A percentile compares a stretch with the other conserved stretches of the same genome.
These are phyloP conservation scores for Zaprionus kolodkinae DNA, from an alignment of 1,140 invertebrate genomes.

Conservation along the genomic window DNA sequence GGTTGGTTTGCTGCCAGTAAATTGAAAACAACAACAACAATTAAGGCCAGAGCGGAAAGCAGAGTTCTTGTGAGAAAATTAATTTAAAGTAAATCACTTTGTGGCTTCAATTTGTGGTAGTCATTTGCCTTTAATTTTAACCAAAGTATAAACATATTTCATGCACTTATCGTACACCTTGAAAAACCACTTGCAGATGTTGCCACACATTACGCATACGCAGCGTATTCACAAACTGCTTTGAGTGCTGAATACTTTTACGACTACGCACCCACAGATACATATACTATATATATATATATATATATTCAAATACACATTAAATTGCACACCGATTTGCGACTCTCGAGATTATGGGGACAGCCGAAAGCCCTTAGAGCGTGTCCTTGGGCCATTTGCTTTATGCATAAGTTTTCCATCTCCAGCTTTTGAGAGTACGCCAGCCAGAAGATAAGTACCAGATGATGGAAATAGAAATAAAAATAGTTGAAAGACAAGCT, in stretches of 20 bases:
- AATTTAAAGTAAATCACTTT: not conserved
- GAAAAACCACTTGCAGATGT: not conserved
- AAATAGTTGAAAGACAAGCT: slow-evolving; percentile 5
- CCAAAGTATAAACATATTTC: not conserved
- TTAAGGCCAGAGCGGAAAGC: not conserved
- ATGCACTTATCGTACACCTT: not conserved
- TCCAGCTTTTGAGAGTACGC: slow-evolving; percentile 14
- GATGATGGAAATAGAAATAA: slow-evolving; percentile 13
- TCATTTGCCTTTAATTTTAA: not conserved
- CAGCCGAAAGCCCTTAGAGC: slow-evolving; percentile 14
- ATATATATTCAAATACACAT: slow-evolving; percentile 20
- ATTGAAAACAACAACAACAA: slow-evolving; percentile 1
- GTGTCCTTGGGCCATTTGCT: slow-evolving; percentile 27
- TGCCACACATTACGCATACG: slow-evolving; percentile 47
- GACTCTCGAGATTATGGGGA: slow-evolving; percentile 39
- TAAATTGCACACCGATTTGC: slow-evolving; percentile 54
- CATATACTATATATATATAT: too few species aligned
- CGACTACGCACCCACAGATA: slow-evolving; percentile 3
- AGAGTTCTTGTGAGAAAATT: not conserved
- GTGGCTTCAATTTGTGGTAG: not conserved
- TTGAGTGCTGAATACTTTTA: slow-evolving; percentile 40
- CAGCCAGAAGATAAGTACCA: slow-evolving; percentile 3
- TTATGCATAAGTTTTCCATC: slow-evolving; percentile 33
- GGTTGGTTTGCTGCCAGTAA: not conserved
- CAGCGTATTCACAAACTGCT: slow-evolving; percentile 29